Evolutionary conservation across 1,140 invertebrate genomes (phyloP).

Genomic region (Lithobius niger): DNA sequence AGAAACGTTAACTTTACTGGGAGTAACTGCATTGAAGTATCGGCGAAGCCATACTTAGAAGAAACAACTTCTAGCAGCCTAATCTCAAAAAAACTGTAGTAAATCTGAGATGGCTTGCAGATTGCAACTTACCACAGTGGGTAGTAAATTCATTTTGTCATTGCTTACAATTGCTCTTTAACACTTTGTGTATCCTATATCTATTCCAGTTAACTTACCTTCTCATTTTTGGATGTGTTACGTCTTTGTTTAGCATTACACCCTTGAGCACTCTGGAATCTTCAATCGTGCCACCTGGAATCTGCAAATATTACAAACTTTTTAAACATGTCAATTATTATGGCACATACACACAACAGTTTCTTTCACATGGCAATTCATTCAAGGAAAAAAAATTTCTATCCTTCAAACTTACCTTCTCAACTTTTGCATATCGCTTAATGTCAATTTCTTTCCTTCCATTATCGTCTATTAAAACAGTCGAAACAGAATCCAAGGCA

Average conservation of each 20-base stretch:
- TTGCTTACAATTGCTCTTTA: background rate
- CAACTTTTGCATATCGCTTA: constrained; percentile 95
- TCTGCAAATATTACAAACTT: constrained; percentile 30
- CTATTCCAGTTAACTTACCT: constrained; percentile 27
- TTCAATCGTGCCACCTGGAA: constrained; percentile 90
- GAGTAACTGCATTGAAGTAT: too few relatives aligned
- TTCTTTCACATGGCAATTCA: background rate
- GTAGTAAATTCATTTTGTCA: background rate
- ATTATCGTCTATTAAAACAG: constrained; percentile 75
- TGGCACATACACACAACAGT: background rate
- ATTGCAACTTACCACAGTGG: background rate
- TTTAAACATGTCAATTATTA: background rate
- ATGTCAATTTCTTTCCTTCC: constrained; percentile 92
- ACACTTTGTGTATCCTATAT: background rate
- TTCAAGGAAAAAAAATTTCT: background rate
- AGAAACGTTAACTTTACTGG: too few relatives aligned
- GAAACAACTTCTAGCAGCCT: background rate
- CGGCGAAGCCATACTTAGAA: too few relatives aligned
- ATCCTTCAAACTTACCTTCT: constrained; percentile 47
- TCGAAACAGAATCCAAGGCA: constrained; percentile 86
- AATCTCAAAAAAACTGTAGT: background rate
- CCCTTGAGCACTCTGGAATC: constrained; percentile 89
- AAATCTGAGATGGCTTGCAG: background rate
- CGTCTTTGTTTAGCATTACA: constrained; percentile 98
- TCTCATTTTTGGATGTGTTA: constrained; percentile 94